phyloP scores from a whole-genome alignment of 2,888 invertebrate genomes.

The Amphipyra berbera region DNA sequence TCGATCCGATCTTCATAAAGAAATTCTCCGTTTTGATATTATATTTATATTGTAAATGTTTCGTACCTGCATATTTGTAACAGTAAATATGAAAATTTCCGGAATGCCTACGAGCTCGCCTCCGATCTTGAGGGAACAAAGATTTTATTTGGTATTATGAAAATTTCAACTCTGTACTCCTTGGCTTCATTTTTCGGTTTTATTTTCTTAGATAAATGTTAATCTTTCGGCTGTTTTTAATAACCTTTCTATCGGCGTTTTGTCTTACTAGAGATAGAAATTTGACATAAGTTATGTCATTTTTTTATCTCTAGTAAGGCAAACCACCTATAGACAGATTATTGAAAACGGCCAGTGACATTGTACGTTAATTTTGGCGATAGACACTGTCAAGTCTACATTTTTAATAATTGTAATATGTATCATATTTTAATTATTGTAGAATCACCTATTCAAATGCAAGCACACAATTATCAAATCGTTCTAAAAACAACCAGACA shows the following conservation, averaged over 20 bases:
- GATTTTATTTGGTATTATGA: slow-evolving; percentile 81
- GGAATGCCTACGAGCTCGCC: slow-evolving; percentile 85
- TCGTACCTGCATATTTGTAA: slow-evolving; percentile 90
- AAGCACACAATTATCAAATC: background rate
- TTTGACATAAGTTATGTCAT: too few relatives aligned
- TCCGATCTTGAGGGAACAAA: slow-evolving; percentile 83
- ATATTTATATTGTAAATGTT: slow-evolving; percentile 89
- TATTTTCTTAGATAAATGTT: slow-evolving; percentile 36
- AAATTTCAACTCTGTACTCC: slow-evolving; percentile 72
- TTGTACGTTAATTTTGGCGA: too few relatives aligned
- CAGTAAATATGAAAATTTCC: slow-evolving; percentile 90
- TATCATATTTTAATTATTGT: background rate
- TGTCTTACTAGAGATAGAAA: too few relatives aligned
- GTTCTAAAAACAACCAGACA: slow-evolving; percentile 2
- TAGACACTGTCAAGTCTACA: slow-evolving; percentile 6
- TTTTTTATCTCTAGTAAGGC: too few relatives aligned
- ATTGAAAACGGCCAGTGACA: too few relatives aligned
- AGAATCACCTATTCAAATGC: background rate
- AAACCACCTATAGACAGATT: too few relatives aligned
- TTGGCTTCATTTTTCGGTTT: slow-evolving; percentile 58
- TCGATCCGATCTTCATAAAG: slow-evolving; percentile 89
- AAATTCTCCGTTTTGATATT: slow-evolving; percentile 90
- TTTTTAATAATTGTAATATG: background rate
- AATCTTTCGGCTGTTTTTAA: slow-evolving; percentile 7
- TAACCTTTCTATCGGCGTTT: too few relatives aligned